Evolutionary conservation across 2,888 invertebrate genomes (phyloP), one percentile per base, ranked within the genome.

Genomic region (Orchesella flavescens): DNA sequence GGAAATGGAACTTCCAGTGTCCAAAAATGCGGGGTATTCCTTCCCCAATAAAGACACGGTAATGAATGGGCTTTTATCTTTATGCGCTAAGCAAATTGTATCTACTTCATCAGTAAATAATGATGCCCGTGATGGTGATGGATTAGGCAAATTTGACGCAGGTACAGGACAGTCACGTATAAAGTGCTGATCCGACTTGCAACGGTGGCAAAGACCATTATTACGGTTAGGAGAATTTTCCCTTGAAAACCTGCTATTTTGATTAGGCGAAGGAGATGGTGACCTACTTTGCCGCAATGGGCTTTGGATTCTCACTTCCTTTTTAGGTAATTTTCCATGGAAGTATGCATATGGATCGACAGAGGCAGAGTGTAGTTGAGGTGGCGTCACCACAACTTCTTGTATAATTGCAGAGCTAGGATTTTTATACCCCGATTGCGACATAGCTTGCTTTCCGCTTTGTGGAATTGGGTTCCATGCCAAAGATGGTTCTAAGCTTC

Each of bases 11-110:
- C 72, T 65, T 0, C 85, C 85, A 0, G 83, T 69, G 59, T 85
- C 85, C 7, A 85, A 49, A n/a, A 85, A 72, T 2, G 85, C 85
- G n/a, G 59, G 59, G 61, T 59, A 76, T 17, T 46, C 21, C n/a
- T 69, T 19, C 1, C 61, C 71, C 0, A 69, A 10, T 5, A 79
- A 49, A 4, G 44, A 23, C 0, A 59, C 61, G 7, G 55, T 15
- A 44, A 78, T 59, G n/a, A 78, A 59, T 23, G 78, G 78, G 12
- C 68, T 49, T 34, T 57, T 66, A 21, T 65, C 44, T 68, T 57
- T 77, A 21, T 66, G 23, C 1, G 57, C n/a, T 13, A 57, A n/a
- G 1, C 1, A 23, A 1, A 66, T 15, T 1, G 68, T 55, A 1
- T 24, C 23, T 1, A 55, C 19, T 9, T 65, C 57, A 12, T 34